These are phyloP conservation scores for Danio choprae DNA, from an alignment of 2,797 vertebrate species.

Conservation along the genomic window DNA sequence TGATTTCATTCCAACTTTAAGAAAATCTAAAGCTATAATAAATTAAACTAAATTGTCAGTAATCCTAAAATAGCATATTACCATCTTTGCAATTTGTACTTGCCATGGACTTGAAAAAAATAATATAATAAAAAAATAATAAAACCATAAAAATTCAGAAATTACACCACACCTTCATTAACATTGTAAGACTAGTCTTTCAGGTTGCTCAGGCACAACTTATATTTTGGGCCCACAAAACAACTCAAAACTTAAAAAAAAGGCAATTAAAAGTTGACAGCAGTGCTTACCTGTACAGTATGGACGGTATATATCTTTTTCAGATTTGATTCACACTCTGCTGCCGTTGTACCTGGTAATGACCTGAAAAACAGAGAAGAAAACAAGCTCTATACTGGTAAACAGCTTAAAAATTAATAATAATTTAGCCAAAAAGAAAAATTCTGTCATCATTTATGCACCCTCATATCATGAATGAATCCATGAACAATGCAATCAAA, in stretches of 20 bases:
- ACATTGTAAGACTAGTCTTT: not conserved
- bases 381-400: not conserved
- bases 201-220: not conserved
- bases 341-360: constrained; percentile 91
- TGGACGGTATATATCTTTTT: constrained; percentile 96
- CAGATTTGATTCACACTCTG: constrained; percentile 93
- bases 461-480: not conserved
- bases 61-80: not conserved
- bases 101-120: not conserved
- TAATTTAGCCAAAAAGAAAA: not conserved
- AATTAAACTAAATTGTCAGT: not conserved
- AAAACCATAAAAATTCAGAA: not conserved
- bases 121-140: no score
- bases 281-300: constrained; percentile 90
- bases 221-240: not conserved
- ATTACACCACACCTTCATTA: not conserved
- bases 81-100: not conserved
- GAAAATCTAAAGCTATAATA: no score
- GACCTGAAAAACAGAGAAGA: constrained; percentile 76
- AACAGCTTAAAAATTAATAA: not conserved
- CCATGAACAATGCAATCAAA: not conserved
- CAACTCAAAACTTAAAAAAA: not conserved
- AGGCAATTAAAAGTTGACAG: not conserved
- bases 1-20: no score
- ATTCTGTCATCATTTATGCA: not conserved